phyloP scores from a whole-genome alignment of 2,888 invertebrate genomes.

The Erebia palarica region DNA sequence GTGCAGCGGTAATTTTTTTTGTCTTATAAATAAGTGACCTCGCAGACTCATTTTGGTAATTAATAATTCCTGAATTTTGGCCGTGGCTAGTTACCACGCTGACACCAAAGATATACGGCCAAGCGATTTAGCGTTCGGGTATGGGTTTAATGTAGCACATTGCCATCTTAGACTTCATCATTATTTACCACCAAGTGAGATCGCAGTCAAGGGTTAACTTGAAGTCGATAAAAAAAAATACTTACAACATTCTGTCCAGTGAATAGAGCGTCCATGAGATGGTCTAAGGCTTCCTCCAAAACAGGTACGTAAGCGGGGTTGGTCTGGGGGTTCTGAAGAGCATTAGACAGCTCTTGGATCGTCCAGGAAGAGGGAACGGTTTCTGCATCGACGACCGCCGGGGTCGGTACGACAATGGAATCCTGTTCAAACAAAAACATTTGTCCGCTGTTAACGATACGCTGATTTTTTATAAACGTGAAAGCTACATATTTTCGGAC shows the following conservation, averaged over 20 bases:
- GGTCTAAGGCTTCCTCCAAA: constrained; percentile 56
- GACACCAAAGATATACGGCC: background rate
- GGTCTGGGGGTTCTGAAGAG: constrained; percentile 53
- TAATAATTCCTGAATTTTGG: too few species aligned
- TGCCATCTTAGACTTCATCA: too few species aligned
- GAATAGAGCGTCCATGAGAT: constrained; percentile 51
- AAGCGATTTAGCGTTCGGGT: background rate
- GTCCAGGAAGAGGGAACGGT: constrained; percentile 18
- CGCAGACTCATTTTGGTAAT: too few species aligned
- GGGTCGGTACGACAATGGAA: constrained; percentile 16
- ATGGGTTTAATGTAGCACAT: too few species aligned
- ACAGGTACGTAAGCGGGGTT: constrained; percentile 52
- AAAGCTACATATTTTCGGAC: too few species aligned
- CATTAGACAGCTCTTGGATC: constrained; percentile 39
- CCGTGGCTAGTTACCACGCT: background rate
- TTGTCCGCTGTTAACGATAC: background rate
- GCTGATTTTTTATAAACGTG: too few species aligned
- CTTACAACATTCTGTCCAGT: constrained; percentile 54
- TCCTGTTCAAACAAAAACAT: constrained; percentile 3
- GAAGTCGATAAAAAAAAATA: constrained; percentile 18
- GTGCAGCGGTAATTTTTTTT: too few species aligned
- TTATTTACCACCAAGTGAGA: too few species aligned
- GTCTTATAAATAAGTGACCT: too few species aligned
- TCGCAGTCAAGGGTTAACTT: too few species aligned
- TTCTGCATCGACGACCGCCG: background rate